A percentile compares a stretch with the other conserved stretches of the same genome.
Conservation (phyloP, 2,888 invertebrate species). For the Melieria omissa region DNA sequence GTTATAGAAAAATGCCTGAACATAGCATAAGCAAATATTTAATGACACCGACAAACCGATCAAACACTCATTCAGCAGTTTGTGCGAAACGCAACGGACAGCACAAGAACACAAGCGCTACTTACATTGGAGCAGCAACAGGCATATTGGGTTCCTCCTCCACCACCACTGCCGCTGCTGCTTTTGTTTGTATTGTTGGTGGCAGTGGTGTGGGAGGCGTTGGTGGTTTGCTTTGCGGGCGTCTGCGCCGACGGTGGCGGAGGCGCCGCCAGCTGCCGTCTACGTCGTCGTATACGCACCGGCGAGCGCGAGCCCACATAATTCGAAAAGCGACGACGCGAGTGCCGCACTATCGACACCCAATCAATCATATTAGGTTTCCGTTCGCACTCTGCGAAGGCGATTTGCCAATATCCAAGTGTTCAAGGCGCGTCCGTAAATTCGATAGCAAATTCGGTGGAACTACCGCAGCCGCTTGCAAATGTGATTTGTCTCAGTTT, state of each 20-base stretch:
- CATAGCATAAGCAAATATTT: too few relatives aligned
- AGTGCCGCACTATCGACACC: constrained; percentile 81
- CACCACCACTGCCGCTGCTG: constrained; percentile 34
- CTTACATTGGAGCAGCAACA: constrained; percentile 65
- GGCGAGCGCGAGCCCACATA: constrained; percentile 76
- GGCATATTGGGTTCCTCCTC: constrained; percentile 49
- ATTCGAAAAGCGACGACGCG: constrained; percentile 76
- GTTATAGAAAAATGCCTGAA: too few relatives aligned
- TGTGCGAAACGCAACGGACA: too few relatives aligned
- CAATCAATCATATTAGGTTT: constrained; percentile 76
- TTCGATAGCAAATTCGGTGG: too few relatives aligned
- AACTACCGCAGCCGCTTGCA: too few relatives aligned
- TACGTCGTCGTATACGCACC: constrained; percentile 71
- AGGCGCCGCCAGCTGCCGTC: constrained; percentile 57
- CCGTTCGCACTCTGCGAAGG: too few relatives aligned
- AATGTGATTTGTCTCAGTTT: too few relatives aligned
- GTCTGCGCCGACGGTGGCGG: constrained; percentile 47
- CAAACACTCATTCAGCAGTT: too few relatives aligned
- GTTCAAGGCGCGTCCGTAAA: too few relatives aligned
- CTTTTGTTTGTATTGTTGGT: constrained; percentile 39
- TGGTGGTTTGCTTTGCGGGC: constrained; percentile 16
- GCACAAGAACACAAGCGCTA: constrained; percentile 22
- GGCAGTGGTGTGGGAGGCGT: constrained; percentile 40
- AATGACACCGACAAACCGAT: too few relatives aligned
- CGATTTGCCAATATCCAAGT: too few relatives aligned